Evolutionary conservation across 2,113 vertebrate species (phyloP), one percentile per base, ranked within the genome.

Genomic region (Oriolus oriolus): DNA sequence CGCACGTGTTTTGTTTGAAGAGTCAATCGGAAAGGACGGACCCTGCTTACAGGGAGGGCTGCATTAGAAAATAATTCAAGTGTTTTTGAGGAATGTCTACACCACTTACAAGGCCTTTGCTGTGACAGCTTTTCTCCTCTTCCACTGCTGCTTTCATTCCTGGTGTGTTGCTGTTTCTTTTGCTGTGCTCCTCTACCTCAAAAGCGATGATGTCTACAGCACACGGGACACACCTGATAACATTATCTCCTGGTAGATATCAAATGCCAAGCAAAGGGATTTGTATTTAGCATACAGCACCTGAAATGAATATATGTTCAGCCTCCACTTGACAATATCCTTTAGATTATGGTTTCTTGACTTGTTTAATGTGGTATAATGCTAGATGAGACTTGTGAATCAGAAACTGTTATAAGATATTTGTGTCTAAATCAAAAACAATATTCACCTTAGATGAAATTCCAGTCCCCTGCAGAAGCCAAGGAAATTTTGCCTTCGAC

Each of bases 371-470:
- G 44, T 22, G 13, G 52, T 42, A 66, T 87, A 91, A 86, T 47
- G 44, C 54, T 78, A 70, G 82, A 86, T 0, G 2, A 86, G 85
- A 88, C 35, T 47, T 92, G 85, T 5, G 47, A 87, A 91, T 95
- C 90, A 81, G 83, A 88, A 91, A 59, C 35, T 52, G 35, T 86
- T 96, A 77, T 31, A 71, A 75, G 57, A 56, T 56, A 83, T 93
- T 96, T 93, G 54, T 92, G 59, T 94, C 71, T 86, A 88, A 91
- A 91, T 94, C 63, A 94, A 88, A 95, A 90, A 1, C 54, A 84
- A 90, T 93, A 96, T 94, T 87, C 82, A 74, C 89, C 47, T 79
- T 49, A 91, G 82, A 93, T 92, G 85, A 86, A 95, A 96, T 90
- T 89, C 90, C 85, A 83, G 71, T 80, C 60, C 71, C 35, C 30